Conservation (phyloP, 2,797 vertebrate genomes). For the Aotus griseimembra region DNA sequence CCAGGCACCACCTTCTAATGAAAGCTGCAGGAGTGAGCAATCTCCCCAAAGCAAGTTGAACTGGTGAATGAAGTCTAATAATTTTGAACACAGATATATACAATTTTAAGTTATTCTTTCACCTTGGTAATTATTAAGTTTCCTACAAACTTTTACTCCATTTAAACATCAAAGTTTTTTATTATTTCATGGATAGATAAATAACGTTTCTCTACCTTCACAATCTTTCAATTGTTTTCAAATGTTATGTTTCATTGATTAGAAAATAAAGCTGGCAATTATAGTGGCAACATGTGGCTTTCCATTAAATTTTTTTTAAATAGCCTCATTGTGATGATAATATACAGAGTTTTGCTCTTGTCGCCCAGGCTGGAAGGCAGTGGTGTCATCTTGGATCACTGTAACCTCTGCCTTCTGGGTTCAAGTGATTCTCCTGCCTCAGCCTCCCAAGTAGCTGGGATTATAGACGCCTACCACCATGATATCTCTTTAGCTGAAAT, state of each 20-base stretch:
- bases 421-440: no score
- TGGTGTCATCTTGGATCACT: no score
- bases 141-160: neutral
- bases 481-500: neutral
- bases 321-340: neutral
- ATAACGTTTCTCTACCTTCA: neutral
- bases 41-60: neutral
- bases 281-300: neutral
- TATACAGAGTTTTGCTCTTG: no score
- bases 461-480: accelerated
- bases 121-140: neutral
- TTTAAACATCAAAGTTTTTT: neutral
- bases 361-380: no score
- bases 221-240: neutral
- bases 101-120: neutral
- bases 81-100: neutral
- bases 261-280: neutral
- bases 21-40: neutral
- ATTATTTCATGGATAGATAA: neutral
- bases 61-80: neutral
- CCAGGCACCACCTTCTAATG: neutral
- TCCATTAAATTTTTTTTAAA: neutral
- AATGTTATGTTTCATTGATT: neutral
- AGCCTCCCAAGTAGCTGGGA: no score
- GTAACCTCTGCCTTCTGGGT: no score